phyloP scores from a whole-genome alignment of 2,888 invertebrate species.

The Halocaridina rubra region DNA sequence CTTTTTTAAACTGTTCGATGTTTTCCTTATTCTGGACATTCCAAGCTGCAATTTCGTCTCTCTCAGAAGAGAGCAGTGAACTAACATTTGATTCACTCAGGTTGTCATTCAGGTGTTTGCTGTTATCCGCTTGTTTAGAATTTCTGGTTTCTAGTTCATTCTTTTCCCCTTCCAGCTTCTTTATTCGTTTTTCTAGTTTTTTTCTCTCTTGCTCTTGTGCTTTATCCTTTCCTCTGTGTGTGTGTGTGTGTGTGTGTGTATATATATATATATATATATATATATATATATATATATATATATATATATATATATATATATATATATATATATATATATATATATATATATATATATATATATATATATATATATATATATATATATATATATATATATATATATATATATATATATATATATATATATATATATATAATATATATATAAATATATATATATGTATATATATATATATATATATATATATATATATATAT shows the following conservation, averaged over 20 bases:
- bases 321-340: constrained; percentile 29
- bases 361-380: neutral
- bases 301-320: constrained; percentile 26
- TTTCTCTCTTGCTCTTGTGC: too few relatives aligned
- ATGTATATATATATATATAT: neutral
- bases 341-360: constrained; percentile 6
- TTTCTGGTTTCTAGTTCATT: too few relatives aligned
- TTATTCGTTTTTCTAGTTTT: too few relatives aligned
- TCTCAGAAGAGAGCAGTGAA: too few relatives aligned
- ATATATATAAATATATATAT: neutral
- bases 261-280: neutral
- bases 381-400: neutral
- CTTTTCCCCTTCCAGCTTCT: too few relatives aligned
- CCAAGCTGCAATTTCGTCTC: too few relatives aligned
- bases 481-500: neutral
- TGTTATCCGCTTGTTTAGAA: too few relatives aligned
- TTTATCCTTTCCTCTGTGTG: too few relatives aligned
- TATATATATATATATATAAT: neutral
- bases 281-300: constrained; percentile 28
- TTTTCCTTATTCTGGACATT: too few relatives aligned
- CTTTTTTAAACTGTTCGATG: too few relatives aligned
- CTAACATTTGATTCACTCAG: too few relatives aligned
- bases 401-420: neutral
- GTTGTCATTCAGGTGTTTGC: too few relatives aligned
- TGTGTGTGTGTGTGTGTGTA: neutral